Evolutionary conservation across 2,888 invertebrate species (phyloP), one percentile per base, ranked within the genome.

Genomic region (Apodemia duryi): DNA sequence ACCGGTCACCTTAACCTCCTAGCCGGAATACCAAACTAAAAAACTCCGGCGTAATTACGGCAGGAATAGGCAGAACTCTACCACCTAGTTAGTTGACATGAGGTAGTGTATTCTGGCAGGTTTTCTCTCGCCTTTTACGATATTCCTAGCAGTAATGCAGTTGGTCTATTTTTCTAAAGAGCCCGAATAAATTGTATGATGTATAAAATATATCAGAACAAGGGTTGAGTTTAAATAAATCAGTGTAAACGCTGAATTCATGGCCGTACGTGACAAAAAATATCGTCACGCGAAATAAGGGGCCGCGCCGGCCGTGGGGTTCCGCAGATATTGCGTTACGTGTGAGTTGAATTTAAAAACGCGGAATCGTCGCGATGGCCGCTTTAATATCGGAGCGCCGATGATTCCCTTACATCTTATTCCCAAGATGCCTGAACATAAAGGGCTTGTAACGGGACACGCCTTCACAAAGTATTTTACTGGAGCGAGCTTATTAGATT

Each of bases 261-360:
- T 66, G 62, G 66, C 57, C 57, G 21, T 11, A 57, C 32, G 13
- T 6, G 11, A 64, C 68, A 64, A 51, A 32, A 65, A 57, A 57
- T 57, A 57, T 35, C 57, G 81, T 75, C 84, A 82, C 82, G 68
- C 70, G 84, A 84, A 85, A 86, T 84, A 51, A 85, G 80, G 84
- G 81, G 77, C 74, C 75, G 73, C 70, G 68, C 69, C 60, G 73
- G 73, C 72, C 72, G 76, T 70, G 75, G 72, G 68, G 67, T 65
- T 62, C 65, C 64, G 74, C 74, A 73, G 79, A 82, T 81, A 81
- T 79, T 79, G 76, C 74, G 71, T 72, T 68, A 74, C 70, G 77
- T 82, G 83, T 81, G 86, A 78, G 73, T 71, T 49, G 86, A 85
- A 86, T 86, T 75, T 75, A 76, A 81, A 86, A 77, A 71, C 71